Evolutionary conservation across 2,113 vertebrate species (phyloP).

Genomic region (Acanthisitta chloris): DNA sequence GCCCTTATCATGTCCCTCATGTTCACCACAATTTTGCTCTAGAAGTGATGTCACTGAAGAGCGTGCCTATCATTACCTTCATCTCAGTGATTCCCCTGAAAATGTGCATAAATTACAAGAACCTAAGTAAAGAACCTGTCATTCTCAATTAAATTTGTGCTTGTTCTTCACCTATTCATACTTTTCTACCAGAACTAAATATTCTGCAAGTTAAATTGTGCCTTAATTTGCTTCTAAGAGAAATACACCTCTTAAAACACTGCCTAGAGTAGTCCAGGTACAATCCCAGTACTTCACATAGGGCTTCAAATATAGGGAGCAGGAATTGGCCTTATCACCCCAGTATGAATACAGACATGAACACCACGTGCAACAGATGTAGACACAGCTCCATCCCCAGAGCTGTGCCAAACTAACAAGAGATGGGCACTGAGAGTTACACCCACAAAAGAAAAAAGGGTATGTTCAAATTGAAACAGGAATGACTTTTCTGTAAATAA

Average conservation of each 20-base stretch:
- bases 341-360: background rate
- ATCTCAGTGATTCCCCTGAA: background rate
- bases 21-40: background rate
- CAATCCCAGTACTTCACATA: background rate
- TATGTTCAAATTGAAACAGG: conserved; percentile 29
- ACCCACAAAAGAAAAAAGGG: background rate
- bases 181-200: background rate
- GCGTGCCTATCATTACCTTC: background rate
- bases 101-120: background rate
- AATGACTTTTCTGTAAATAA: conserved; percentile 33
- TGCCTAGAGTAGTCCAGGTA: background rate
- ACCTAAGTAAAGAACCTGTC: background rate
- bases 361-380: background rate
- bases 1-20: background rate
- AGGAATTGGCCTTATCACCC: background rate
- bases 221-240: background rate
- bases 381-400: background rate
- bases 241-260: background rate
- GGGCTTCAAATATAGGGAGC: background rate
- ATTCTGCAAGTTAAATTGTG: background rate
- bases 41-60: background rate
- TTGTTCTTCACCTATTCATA: background rate
- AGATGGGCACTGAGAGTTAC: background rate
- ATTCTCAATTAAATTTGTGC: background rate
- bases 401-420: background rate